phyloP scores from a whole-genome alignment of 2,113 vertebrate genomes.

The Cromileptes altivelis region DNA sequence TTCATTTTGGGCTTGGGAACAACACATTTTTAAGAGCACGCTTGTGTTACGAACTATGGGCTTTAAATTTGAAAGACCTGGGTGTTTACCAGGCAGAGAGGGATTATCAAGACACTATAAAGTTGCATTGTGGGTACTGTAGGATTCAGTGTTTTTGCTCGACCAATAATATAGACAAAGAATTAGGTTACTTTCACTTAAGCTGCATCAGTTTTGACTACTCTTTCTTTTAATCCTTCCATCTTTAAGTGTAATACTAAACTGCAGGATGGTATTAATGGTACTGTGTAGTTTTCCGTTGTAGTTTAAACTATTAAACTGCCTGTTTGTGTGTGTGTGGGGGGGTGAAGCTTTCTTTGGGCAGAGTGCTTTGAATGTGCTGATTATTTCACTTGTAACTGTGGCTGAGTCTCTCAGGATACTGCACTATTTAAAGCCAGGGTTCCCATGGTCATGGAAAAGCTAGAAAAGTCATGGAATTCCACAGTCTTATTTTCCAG shows the following conservation, averaged over 20 bases:
- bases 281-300: not conserved
- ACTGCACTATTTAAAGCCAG: not conserved
- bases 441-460: no score
- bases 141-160: not conserved
- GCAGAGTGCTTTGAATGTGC: not conserved
- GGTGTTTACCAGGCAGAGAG: not conserved
- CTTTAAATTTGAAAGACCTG: not conserved
- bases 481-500: no score
- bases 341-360: not conserved
- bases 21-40: not conserved
- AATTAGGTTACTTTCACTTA: not conserved
- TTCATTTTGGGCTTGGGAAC: not conserved
- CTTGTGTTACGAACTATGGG: not conserved
- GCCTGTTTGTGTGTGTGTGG: not conserved
- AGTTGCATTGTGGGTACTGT: constrained; percentile 20
- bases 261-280: not conserved
- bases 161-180: not conserved
- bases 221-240: not conserved
- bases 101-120: not conserved
- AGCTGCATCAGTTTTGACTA: not conserved
- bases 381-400: not conserved
- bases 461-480: no score
- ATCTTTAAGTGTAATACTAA: not conserved
- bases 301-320: not conserved
- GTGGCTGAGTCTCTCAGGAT: not conserved